phyloP scores from a whole-genome alignment of 2,888 invertebrate genomes.

The Halictus quadricinctus region DNA sequence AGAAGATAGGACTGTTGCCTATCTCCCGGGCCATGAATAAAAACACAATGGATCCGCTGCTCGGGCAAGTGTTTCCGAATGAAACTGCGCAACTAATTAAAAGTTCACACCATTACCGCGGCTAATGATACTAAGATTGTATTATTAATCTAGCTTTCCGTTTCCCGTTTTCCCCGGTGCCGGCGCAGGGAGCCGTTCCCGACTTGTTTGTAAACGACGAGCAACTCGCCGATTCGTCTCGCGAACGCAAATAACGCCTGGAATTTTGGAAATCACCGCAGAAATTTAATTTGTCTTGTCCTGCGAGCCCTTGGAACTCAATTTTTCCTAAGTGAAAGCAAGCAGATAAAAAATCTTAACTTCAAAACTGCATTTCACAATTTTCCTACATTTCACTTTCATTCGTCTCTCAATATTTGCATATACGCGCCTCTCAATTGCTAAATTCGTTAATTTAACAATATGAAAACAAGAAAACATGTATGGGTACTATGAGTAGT shows the following conservation, averaged over 20 bases:
- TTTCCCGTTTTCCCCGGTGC: slow-evolving; percentile 27
- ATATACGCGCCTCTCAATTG: background rate
- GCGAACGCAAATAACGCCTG: background rate
- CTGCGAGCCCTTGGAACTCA: too few relatives aligned
- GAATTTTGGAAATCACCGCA: background rate
- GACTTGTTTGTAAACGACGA: slow-evolving; percentile 30
- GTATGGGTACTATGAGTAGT: too few relatives aligned
- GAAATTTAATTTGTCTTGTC: background rate
- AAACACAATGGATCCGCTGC: slow-evolving; percentile 77
- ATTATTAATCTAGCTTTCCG: slow-evolving; percentile 76
- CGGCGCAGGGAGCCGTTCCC: background rate
- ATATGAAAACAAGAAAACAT: too few relatives aligned
- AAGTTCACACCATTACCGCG: slow-evolving; percentile 80
- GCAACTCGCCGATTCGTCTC: slow-evolving; percentile 34
- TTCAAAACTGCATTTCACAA: background rate
- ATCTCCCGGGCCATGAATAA: slow-evolving; percentile 78
- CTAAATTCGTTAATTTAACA: background rate
- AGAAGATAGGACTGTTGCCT: slow-evolving; percentile 75
- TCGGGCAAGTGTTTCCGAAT: slow-evolving; percentile 79
- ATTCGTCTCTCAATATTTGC: background rate
- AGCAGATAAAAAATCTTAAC: too few relatives aligned
- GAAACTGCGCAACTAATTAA: slow-evolving; percentile 82
- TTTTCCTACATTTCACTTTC: background rate
- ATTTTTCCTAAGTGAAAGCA: too few relatives aligned
- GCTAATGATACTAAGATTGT: slow-evolving; percentile 81